Conservation (phyloP, 2,888 invertebrate species). For the Phymatocera aterrima region DNA sequence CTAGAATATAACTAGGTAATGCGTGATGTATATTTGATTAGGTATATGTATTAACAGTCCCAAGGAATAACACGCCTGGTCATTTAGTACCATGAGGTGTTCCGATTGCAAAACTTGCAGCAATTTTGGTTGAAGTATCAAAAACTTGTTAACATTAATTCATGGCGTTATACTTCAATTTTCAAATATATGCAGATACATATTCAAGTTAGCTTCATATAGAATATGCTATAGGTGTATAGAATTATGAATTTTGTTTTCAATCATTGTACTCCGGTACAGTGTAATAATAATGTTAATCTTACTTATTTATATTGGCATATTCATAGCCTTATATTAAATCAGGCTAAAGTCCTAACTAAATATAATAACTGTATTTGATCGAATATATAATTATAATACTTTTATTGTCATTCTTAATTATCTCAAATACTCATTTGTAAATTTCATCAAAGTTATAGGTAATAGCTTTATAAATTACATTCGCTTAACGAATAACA, state of each 20-base stretch:
- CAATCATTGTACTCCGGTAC: constrained; percentile 40
- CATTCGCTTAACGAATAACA: constrained; percentile 38
- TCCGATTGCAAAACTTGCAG: background rate
- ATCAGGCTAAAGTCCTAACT: constrained; percentile 31
- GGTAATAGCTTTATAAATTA: constrained; percentile 29
- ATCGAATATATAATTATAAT: constrained; percentile 39
- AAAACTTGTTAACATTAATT: too few species aligned
- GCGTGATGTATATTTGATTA: background rate
- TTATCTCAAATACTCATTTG: constrained; percentile 12
- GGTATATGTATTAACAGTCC: background rate
- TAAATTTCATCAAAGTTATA: constrained; percentile 41
- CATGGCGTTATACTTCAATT: background rate
- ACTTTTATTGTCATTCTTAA: constrained; percentile 41
- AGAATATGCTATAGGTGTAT: too few species aligned
- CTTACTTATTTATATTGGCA: too few species aligned
- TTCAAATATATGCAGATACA: background rate
- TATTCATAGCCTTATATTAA: constrained; percentile 28
- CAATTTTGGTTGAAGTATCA: background rate
- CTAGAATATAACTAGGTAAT: constrained; percentile 9
- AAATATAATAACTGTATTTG: constrained; percentile 28
- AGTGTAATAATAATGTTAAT: background rate
- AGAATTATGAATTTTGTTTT: constrained; percentile 21
- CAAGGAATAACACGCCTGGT: background rate
- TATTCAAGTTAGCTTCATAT: constrained; percentile 1
- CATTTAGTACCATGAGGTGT: background rate